These are phyloP conservation scores for Hipposideros armiger DNA, from an alignment of 2,113 vertebrate species.

Conservation along the genomic window DNA sequence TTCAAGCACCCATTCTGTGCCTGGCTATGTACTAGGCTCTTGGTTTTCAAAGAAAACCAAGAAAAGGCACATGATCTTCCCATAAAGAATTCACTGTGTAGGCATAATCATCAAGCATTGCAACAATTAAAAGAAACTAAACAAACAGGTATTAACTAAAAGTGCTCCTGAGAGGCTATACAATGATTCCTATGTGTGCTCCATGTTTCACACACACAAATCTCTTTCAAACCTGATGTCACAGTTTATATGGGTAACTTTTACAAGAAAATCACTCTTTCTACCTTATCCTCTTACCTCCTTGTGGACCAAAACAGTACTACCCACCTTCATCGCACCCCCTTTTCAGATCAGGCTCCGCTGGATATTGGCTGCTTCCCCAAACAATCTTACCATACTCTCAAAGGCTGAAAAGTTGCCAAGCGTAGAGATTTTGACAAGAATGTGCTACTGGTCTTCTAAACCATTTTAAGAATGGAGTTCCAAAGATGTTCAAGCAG, in stretches of 20 bases:
- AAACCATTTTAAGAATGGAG: neutral
- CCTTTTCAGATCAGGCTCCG: neutral
- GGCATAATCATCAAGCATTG: neutral
- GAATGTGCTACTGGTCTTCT: neutral
- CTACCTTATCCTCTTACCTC: neutral
- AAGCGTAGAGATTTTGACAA: neutral
- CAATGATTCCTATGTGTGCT: fast-evolving
- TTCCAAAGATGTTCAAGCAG: neutral
- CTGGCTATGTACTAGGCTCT: neutral
- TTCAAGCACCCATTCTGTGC: neutral
- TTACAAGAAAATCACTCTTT: neutral
- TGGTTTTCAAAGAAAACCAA: neutral
- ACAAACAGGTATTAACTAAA: neutral
- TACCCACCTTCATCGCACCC: neutral
- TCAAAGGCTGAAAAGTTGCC: neutral
- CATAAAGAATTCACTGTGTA: neutral
- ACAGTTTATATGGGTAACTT: neutral
- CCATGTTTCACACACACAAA: neutral
- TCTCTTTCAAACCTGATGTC: neutral
- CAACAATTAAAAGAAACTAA: neutral
- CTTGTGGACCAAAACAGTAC: neutral
- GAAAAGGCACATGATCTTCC: neutral
- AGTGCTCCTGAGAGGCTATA: neutral
- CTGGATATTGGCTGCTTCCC: neutral
- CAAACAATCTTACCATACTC: neutral